Evolutionary conservation across 2,797 vertebrate genomes (phyloP), one percentile per base, ranked within the genome.

Genomic region (Hemibagrus guttatus): DNA sequence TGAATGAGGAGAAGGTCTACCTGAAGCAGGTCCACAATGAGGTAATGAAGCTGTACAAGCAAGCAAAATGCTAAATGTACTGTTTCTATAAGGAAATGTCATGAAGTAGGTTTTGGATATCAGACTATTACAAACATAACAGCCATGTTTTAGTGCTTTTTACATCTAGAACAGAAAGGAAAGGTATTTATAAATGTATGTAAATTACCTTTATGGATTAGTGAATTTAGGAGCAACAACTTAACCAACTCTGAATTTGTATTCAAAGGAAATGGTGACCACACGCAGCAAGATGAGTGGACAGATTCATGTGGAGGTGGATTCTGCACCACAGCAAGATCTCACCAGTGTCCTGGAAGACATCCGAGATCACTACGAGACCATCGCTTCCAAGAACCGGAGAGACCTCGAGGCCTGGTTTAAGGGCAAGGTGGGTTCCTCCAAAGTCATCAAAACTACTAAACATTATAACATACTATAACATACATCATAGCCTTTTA

Each of bases 21-120:
- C 93, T 98, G 31, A 95, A 93, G 92, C 97, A 95, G 94, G 97
- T 96, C 91, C 97, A 98, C 0, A 96, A 97, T 92, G 97, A 98
- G 96, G 97, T 97, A 54, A 84, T 9, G 28, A 79, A 35, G 28
- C 76, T 58, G 2, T 23, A 6, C 31, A 79, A 1, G 46, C 26
- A 28, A 54, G 11, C 56, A 59, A 35, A 26, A 79, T 49, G 6
- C 5, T 52, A 52, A 49, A 23, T 78, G 14, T 35, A 35, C 19
- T 56, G 1, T 58, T 23, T 12, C 75, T 35, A 28, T 78, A 31
- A 35, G 28, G 35, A 58, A 78, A 78, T 78, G 17, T 78, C 35
- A 21, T 35, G 4, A 21, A 31, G 54, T 19, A 78, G n/a, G 52
- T 76, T 54, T 31, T 78, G 16, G 16, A 13, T 28, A 17, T 78